Conservation (phyloP, 2,797 vertebrate species). For the Chelmon rostratus region DNA sequence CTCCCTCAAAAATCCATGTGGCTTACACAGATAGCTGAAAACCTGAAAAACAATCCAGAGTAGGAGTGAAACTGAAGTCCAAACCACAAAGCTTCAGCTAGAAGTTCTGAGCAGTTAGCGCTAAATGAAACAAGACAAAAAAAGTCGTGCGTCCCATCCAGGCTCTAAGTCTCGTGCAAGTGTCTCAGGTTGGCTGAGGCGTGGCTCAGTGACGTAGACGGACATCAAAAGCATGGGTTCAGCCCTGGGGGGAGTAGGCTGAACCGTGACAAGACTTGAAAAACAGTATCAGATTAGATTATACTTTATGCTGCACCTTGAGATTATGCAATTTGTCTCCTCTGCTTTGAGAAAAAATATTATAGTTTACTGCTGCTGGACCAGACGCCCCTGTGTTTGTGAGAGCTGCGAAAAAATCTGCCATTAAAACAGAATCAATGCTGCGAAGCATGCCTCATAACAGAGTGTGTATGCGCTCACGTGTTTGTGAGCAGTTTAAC, state of each 20-base stretch:
- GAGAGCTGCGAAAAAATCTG: constrained; percentile 7
- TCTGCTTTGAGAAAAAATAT: not conserved
- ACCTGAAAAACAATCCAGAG: not conserved
- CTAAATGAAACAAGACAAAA: not conserved
- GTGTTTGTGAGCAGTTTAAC: constrained; percentile 47
- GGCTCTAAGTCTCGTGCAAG: not conserved
- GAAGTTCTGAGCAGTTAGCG: not conserved
- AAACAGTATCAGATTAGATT: not conserved
- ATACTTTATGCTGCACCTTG: not conserved
- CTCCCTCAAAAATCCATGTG: not conserved
- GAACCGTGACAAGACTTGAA: not conserved
- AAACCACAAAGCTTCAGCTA: not conserved
- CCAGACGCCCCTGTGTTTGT: constrained; percentile 3
- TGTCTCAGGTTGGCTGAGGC: not conserved
- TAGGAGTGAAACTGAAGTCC: not conserved
- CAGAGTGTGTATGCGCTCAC: constrained; percentile 24
- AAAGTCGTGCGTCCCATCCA: not conserved
- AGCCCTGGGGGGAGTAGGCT: not conserved
- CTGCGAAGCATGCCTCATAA: constrained; percentile 39
- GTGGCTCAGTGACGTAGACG: not conserved
- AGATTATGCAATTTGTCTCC: not conserved
- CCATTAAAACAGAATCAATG: constrained; percentile 12
- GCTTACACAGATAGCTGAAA: not conserved
- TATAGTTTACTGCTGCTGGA: not conserved
- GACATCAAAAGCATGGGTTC: not conserved